Percentiles rank a stretch among this genome's conserved stretches.
phyloP scores from a whole-genome alignment of 2,113 vertebrate species.

The Thomomys bottae region DNA sequence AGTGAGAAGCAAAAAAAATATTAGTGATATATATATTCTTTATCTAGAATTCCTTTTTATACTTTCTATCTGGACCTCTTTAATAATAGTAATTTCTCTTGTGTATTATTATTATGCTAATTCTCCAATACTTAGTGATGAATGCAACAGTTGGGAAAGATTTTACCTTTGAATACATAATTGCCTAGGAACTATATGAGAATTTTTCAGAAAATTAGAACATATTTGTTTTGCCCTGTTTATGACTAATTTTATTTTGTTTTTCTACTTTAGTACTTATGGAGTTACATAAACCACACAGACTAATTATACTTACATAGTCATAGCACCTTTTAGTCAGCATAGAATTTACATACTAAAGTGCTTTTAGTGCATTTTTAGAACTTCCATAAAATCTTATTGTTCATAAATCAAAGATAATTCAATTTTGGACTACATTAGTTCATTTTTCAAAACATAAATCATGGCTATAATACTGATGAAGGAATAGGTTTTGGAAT shows the following conservation, averaged over 20 bases:
- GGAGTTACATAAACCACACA: neutral
- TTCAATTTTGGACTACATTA: slow-evolving; percentile 39
- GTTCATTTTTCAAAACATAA: slow-evolving; percentile 46
- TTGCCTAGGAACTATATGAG: neutral
- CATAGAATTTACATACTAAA: slow-evolving; percentile 56
- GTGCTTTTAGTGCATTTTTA: slow-evolving; percentile 54
- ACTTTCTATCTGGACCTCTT: slow-evolving; percentile 65
- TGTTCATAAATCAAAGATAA: slow-evolving; percentile 55
- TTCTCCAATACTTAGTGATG: neutral
- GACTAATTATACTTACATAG: neutral
- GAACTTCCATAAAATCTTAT: slow-evolving; percentile 34
- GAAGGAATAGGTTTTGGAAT: slow-evolving; percentile 15
- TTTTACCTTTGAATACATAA: neutral
- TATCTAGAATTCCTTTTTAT: slow-evolving; percentile 31
- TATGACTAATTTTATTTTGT: neutral
- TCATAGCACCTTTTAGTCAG: slow-evolving; percentile 1
- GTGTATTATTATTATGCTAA: slow-evolving; percentile 53
- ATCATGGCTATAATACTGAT: slow-evolving; percentile 18
- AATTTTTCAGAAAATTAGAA: slow-evolving; percentile 17
- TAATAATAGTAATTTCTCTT: slow-evolving; percentile 61
- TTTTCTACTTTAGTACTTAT: slow-evolving; percentile 31
- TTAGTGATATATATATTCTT: slow-evolving; percentile 72
- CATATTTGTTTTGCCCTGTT: neutral
- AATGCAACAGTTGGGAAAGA: neutral
- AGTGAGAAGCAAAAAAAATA: slow-evolving; percentile 58